Base-by-base conservation (phyloP, 1,140 invertebrate species). In the Melitaea cinxia region DNA sequence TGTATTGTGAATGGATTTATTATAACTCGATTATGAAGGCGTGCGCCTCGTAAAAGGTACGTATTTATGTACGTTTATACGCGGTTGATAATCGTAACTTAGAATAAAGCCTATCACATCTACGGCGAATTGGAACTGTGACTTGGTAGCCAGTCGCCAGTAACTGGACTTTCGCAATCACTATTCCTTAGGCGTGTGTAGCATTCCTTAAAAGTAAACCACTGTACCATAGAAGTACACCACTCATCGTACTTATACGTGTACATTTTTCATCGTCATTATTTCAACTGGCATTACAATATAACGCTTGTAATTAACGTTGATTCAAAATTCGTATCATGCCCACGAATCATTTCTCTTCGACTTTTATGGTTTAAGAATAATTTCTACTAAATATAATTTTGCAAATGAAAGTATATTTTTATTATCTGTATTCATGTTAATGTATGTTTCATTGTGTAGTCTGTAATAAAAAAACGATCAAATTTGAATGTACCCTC, bases 131-230 rank as follows among this genome's bases (percentile, higher is more conserved):
- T 70, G 64, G 68, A 71, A 68, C 62, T 63, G 61, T 63, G 59
- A 7, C 37, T 59, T 59, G 53, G 52, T 58, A 63, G 63, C 54
- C 61, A 80, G 69, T 73, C 71, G 75, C 70, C 73, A 75, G 70
- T 89, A 88, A 89, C 85, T 78, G 87, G 85, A 89, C 87, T 89
- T 86, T 89, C 75, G 81, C 75, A 89, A 88, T 89, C 83, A 71
- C 72, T 80, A 89, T 88, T 89, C 87, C 72, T 77, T 76, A 68
- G 74, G 82, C 83, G 85, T 89, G 77, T 72, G 55, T 77, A 70
- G 65, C 77, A 73, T 77, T 75, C 87, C 85, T 80, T 88, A 85
- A 83, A 80, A 72, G 85, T 83, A 75, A 78, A 70, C 71, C 78
- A 65, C 71, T 73, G 64, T 61, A 61, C 79, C 83, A 80, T 87